Conservation (phyloP, 2,888 invertebrate species). For the Boloria selene region DNA sequence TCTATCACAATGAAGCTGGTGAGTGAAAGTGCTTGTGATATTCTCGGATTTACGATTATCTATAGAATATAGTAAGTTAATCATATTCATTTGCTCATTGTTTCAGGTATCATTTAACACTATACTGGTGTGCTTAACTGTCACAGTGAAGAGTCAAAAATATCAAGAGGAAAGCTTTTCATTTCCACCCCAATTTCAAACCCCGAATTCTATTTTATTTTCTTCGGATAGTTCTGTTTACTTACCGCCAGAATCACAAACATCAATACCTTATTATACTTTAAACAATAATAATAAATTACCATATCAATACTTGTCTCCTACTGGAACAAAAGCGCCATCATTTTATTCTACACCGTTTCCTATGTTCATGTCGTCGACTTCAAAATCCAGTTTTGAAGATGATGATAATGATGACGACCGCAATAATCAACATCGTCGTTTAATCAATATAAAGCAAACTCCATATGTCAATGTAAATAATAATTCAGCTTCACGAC, state of each 20-base stretch:
- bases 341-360: slow-evolving; percentile 58
- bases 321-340: slow-evolving; percentile 63
- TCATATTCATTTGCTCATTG: slow-evolving; percentile 32
- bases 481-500: slow-evolving; percentile 22
- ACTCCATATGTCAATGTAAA: slow-evolving; percentile 14
- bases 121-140: slow-evolving; percentile 53
- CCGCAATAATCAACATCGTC: slow-evolving; percentile 7
- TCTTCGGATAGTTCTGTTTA: slow-evolving; percentile 66
- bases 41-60: slow-evolving; percentile 29
- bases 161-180: slow-evolving; percentile 59
- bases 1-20: slow-evolving; percentile 76
- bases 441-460: slow-evolving; percentile 14
- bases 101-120: slow-evolving; percentile 68
- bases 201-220: slow-evolving; percentile 53
- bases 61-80: slow-evolving; percentile 32
- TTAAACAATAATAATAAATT: slow-evolving; percentile 64
- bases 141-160: slow-evolving; percentile 53
- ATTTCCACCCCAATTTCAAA: slow-evolving; percentile 66
- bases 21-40: slow-evolving; percentile 61
- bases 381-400: slow-evolving; percentile 46
- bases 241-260: slow-evolving; percentile 69
- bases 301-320: slow-evolving; percentile 65
- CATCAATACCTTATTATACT: slow-evolving; percentile 64
- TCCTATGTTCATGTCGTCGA: slow-evolving; percentile 57
- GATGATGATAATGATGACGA: slow-evolving; percentile 50